These are phyloP conservation scores for Thomomys bottae DNA, from an alignment of 2,113 vertebrate genomes.

Conservation along the genomic window DNA sequence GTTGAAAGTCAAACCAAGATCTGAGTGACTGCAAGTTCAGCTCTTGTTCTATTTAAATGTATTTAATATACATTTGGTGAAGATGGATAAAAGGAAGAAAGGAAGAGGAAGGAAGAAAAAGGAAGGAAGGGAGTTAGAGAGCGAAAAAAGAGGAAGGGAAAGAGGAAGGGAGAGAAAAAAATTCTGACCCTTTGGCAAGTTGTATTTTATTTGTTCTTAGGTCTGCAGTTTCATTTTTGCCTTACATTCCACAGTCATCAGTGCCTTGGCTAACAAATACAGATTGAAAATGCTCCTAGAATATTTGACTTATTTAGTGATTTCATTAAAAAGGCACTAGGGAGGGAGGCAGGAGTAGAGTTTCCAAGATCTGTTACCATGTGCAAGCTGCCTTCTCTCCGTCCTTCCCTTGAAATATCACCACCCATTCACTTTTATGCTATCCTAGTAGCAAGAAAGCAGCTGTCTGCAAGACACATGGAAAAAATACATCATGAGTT, in stretches of 20 bases:
- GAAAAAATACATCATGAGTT: constrained; percentile 71
- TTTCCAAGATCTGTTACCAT: constrained; percentile 75
- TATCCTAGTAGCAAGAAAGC: constrained; percentile 79
- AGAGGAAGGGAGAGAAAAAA: no score
- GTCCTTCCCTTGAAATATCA: constrained; percentile 80
- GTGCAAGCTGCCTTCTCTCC: constrained; percentile 75
- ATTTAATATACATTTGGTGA: neutral
- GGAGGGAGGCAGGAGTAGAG: constrained; percentile 75
- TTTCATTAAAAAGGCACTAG: constrained; percentile 80
- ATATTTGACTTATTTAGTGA: constrained; percentile 78
- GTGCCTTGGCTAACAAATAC: constrained; percentile 67
- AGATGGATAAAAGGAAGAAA: neutral
- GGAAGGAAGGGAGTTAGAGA: neutral
- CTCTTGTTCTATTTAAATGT: neutral
- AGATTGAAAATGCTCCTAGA: constrained; percentile 77
- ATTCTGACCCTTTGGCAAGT: neutral
- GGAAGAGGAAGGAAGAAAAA: neutral
- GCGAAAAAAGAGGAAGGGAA: no score
- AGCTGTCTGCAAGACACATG: constrained; percentile 71
- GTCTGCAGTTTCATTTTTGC: constrained; percentile 27
- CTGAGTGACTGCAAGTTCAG: neutral
- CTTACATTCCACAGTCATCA: constrained; percentile 61
- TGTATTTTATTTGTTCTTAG: constrained; percentile 39
- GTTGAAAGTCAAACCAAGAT: neutral
- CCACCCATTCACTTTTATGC: constrained; percentile 78